Evolutionary conservation across 2,113 vertebrate species (phyloP).

Genomic region (Hippocampus abdominalis): DNA sequence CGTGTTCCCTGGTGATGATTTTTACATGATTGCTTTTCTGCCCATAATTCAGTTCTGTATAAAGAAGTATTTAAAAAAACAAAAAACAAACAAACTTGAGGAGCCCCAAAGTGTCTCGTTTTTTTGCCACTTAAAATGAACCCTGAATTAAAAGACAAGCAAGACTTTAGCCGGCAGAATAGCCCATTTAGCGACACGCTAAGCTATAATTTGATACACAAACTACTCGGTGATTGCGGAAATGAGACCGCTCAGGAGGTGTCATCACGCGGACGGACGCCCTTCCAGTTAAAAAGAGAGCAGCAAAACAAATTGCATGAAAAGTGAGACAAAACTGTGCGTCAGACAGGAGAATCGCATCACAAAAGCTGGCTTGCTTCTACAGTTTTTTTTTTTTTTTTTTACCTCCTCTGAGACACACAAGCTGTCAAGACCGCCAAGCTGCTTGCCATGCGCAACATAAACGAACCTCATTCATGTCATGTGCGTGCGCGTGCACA

Average conservation of each 20-base stretch:
- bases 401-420: background rate
- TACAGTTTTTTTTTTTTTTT: background rate
- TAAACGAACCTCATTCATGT: constrained; percentile 1
- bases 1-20: background rate
- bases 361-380: constrained; percentile 6
- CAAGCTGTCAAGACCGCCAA: constrained; percentile 7
- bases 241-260: constrained; percentile 8
- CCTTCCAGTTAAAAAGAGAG: constrained; percentile 12
- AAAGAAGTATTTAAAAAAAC: background rate
- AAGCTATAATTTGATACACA: background rate
- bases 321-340: constrained; percentile 9
- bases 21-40: background rate
- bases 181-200: background rate
- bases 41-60: background rate
- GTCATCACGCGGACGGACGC: constrained; percentile 4
- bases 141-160: background rate
- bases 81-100: background rate
- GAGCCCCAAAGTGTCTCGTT: background rate
- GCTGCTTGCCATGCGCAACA: background rate
- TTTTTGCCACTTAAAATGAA: background rate
- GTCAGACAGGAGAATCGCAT: constrained; percentile 9
- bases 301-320: constrained; percentile 22
- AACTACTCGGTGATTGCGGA: background rate
- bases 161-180: background rate
- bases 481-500: background rate